Percentiles rank a stretch among this genome's conserved stretches.
Evolutionary conservation across 2,888 invertebrate genomes (phyloP).

Genomic region (Baronia brevicornis): DNA sequence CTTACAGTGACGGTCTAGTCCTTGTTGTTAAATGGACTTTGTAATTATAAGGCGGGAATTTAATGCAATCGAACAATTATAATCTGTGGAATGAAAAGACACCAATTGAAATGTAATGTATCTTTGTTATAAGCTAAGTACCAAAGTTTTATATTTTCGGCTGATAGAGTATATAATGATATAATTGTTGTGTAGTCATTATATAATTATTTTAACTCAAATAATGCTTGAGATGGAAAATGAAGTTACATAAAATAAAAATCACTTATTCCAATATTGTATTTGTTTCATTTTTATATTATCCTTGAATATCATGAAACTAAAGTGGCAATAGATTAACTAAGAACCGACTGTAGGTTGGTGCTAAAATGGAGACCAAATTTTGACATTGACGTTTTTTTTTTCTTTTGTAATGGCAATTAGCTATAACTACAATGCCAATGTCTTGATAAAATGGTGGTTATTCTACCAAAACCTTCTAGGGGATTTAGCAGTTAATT

Average conservation of each 20-base stretch:
- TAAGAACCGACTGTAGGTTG: too few relatives aligned
- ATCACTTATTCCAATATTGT: slow-evolving; percentile 45
- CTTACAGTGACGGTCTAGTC: slow-evolving; percentile 59
- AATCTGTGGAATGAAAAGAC: slow-evolving; percentile 18
- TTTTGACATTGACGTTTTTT: too few relatives aligned
- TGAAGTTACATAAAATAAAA: slow-evolving; percentile 65
- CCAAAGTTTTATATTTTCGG: slow-evolving; percentile 71
- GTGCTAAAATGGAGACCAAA: too few relatives aligned
- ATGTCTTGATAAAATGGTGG: too few relatives aligned
- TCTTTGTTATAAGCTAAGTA: slow-evolving; percentile 58
- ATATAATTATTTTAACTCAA: slow-evolving; percentile 49
- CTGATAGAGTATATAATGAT: slow-evolving; percentile 45
- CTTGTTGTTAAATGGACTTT: slow-evolving; percentile 38
- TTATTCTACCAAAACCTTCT: too few relatives aligned
- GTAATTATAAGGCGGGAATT: slow-evolving; percentile 12
- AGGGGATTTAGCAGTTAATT: too few relatives aligned
- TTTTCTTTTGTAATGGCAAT: too few relatives aligned
- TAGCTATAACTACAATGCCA: too few relatives aligned
- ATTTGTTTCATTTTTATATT: slow-evolving; percentile 17
- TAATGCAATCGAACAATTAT: slow-evolving; percentile 33
- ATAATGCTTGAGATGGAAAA: slow-evolving; percentile 59
- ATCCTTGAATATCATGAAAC: too few relatives aligned
- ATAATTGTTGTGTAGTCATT: slow-evolving; percentile 52
- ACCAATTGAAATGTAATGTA: slow-evolving; percentile 36
- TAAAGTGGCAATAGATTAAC: too few relatives aligned